These are phyloP conservation scores for Hemistola chrysoprasaria DNA, from an alignment of 2,888 invertebrate species.

Conservation along the genomic window DNA sequence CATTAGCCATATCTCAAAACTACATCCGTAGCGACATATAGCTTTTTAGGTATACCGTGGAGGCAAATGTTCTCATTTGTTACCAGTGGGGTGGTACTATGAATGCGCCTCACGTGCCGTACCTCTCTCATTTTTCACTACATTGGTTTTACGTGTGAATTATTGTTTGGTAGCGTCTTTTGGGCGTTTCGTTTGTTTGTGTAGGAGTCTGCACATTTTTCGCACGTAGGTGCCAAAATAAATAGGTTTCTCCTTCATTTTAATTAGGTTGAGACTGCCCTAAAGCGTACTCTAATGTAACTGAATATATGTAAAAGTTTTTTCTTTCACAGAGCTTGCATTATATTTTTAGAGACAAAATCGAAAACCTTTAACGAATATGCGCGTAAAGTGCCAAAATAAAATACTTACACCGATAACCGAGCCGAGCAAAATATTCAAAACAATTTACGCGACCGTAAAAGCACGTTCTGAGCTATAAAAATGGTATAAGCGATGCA, in stretches of 20 bases:
- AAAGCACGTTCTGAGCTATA: conserved; percentile 33
- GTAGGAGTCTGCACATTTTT: conserved; percentile 20
- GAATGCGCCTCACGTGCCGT: conserved; percentile 69
- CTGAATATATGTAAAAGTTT: too few relatives aligned
- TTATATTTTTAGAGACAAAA: background rate
- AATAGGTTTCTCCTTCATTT: background rate
- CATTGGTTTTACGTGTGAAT: conserved; percentile 81
- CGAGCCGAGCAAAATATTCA: conserved; percentile 33
- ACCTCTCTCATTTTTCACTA: conserved; percentile 80
- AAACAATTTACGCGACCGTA: conserved; percentile 34
- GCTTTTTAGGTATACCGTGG: conserved; percentile 38
- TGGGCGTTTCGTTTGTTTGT: conserved; percentile 48
- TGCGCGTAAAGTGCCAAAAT: conserved; percentile 6
- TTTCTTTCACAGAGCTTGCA: too few relatives aligned
- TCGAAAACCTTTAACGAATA: background rate
- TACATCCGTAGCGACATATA: conserved; percentile 32
- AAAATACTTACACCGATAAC: conserved; percentile 23
- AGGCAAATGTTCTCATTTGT: conserved; percentile 72
- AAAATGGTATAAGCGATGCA: conserved; percentile 42
- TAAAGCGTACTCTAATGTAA: too few relatives aligned
- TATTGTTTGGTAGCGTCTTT: conserved; percentile 68
- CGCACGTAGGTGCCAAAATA: background rate
- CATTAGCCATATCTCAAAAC: conserved; percentile 35
- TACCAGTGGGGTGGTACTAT: conserved; percentile 49
- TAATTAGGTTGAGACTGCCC: too few relatives aligned